Conservation (phyloP, 2,888 invertebrate species). For the Clunio marinus region DNA sequence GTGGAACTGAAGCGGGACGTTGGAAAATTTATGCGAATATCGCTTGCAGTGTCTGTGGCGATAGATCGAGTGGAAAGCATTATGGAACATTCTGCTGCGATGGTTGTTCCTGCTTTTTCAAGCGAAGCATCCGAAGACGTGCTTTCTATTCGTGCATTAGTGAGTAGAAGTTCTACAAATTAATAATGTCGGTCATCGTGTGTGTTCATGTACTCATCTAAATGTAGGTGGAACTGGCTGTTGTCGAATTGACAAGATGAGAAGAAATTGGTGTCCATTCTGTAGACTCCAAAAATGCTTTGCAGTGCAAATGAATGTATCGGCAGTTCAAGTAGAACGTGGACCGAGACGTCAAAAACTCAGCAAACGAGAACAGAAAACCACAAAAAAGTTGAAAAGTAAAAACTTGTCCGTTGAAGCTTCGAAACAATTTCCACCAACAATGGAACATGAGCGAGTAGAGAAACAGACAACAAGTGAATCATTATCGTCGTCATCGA, state of each 20-base stretch:
- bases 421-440: too few species aligned
- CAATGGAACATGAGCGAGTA: too few species aligned
- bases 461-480: too few species aligned
- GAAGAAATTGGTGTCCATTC: conserved; percentile 83
- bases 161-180: conserved; percentile 48
- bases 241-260: conserved; percentile 74
- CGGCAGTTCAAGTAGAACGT: conserved; percentile 82
- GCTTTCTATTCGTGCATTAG: conserved; percentile 74
- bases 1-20: background rate
- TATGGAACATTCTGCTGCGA: conserved; percentile 83
- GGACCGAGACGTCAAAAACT: conserved; percentile 60
- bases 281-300: conserved; percentile 77
- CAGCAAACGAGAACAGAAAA: conserved; percentile 26
- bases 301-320: conserved; percentile 70
- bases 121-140: conserved; percentile 70
- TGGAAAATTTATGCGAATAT: conserved; percentile 44
- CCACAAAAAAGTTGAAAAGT: background rate
- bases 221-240: conserved; percentile 62
- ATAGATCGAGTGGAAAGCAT: conserved; percentile 78
- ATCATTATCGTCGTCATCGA: background rate
- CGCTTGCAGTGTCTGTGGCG: conserved; percentile 76
- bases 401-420: background rate
- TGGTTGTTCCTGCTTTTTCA: conserved; percentile 87
- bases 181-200: too few species aligned
- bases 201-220: too few species aligned